Conservation (phyloP, 2,888 invertebrate genomes). For the Macropis europaea region DNA sequence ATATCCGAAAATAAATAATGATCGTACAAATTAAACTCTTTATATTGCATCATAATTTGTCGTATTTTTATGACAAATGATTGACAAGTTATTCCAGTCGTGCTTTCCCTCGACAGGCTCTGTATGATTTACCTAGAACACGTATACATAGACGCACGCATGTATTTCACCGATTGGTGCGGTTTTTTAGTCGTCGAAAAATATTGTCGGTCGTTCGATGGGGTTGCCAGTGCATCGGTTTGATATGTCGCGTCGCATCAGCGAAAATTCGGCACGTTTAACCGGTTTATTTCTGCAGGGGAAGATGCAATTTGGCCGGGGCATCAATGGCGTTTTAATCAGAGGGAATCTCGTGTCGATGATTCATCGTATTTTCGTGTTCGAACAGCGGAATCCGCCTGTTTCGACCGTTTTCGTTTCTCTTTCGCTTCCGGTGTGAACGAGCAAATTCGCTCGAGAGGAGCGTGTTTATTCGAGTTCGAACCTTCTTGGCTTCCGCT, state of each 20-base stretch:
- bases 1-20: no score
- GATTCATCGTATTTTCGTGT: background rate
- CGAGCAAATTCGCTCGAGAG: conserved; percentile 10
- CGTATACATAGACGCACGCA: background rate
- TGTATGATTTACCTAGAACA: no score
- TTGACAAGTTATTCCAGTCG: no score
- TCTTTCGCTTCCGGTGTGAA: background rate
- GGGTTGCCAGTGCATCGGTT: background rate
- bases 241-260: background rate
- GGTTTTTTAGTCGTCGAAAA: background rate
- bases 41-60: no score
- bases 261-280: background rate
- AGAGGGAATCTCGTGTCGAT: background rate
- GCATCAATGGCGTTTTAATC: conserved; percentile 8
- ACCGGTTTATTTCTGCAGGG: background rate
- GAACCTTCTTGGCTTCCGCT: conserved; percentile 8
- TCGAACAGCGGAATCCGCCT: background rate
- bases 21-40: no score
- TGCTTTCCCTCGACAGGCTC: no score
- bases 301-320: background rate
- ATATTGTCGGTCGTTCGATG: background rate
- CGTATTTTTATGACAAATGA: no score
- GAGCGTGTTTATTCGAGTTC: conserved; percentile 35
- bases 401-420: background rate
- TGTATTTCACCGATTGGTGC: background rate